These are phyloP conservation scores for Pimephales promelas DNA, from an alignment of 2,113 vertebrate genomes.

Conservation along the genomic window DNA sequence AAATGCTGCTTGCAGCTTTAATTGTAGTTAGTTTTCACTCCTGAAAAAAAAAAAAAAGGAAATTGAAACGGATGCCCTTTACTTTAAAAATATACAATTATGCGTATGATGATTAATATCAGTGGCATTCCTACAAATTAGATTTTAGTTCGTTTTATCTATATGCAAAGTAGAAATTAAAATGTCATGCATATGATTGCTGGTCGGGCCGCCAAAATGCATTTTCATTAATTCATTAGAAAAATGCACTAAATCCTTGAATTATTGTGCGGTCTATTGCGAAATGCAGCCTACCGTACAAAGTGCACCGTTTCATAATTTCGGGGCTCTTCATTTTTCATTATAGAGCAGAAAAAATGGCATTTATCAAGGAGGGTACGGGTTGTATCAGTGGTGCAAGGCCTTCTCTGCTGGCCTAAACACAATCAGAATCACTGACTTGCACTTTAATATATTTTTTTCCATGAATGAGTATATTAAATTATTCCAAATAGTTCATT, in stretches of 20 bases:
- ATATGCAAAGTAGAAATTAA: conserved; percentile 38
- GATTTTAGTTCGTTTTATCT: conserved; percentile 5
- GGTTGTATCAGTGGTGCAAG: too few species aligned
- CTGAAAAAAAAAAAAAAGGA: not conserved
- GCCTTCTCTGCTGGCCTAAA: too few species aligned
- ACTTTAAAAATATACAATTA: conserved; percentile 3
- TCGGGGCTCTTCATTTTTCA: not conserved
- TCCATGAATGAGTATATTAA: too few species aligned
- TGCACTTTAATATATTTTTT: too few species aligned
- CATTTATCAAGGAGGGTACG: conserved; percentile 24
- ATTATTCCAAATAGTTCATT: too few species aligned
- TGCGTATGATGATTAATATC: not conserved
- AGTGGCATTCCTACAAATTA: conserved; percentile 2
- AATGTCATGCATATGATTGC: conserved; percentile 37
- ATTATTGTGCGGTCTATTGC: not conserved
- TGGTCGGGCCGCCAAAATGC: conserved; percentile 2
- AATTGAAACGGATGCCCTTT: conserved; percentile 22
- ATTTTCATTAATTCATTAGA: conserved; percentile 3
- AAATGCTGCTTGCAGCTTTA: too few species aligned
- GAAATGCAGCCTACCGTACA: not conserved
- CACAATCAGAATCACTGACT: too few species aligned
- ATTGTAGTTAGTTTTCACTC: conserved; percentile 20
- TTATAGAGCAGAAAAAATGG: conserved; percentile 27
- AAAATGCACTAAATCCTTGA: not conserved
- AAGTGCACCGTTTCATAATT: not conserved